These are phyloP conservation scores for Polypterus senegalus DNA, from an alignment of 2,113 vertebrate genomes.

Conservation along the genomic window DNA sequence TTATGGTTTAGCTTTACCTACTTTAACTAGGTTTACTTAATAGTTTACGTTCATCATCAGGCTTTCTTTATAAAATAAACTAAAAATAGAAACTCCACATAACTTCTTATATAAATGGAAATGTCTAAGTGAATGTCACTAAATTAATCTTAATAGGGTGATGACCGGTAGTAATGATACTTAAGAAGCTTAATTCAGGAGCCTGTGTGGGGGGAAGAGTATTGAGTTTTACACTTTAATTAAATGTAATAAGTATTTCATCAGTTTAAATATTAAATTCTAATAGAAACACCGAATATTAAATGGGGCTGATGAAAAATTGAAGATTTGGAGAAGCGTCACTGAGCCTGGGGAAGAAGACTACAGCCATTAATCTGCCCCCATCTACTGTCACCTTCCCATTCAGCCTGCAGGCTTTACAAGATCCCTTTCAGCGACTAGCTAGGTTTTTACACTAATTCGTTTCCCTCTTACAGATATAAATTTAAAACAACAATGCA, in stretches of 20 bases:
- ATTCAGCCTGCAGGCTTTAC: constrained; percentile 21
- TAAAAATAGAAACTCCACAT: background rate
- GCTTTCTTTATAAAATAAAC: background rate
- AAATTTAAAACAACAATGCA: constrained; percentile 15
- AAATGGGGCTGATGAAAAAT: constrained; percentile 47
- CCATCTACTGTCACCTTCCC: constrained; percentile 40
- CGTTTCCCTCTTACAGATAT: constrained; percentile 9
- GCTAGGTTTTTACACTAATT: constrained; percentile 23
- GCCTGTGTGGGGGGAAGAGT: background rate
- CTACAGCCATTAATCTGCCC: constrained; percentile 39
- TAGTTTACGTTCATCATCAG: no score
- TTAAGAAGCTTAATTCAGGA: constrained; percentile 29
- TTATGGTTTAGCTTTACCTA: no score
- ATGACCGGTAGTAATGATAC: constrained; percentile 17
- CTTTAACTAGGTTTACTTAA: no score
- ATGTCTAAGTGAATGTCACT: constrained; percentile 6
- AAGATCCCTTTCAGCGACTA: constrained; percentile 23
- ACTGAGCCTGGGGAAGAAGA: constrained; percentile 28
- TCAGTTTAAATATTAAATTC: constrained; percentile 44
- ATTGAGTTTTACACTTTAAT: constrained; percentile 30
- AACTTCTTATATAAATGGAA: background rate
- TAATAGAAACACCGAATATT: constrained; percentile 46
- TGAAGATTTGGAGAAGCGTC: constrained; percentile 27
- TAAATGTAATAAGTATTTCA: constrained; percentile 18
- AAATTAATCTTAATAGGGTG: constrained; percentile 30